Conservation (phyloP, 1,140 invertebrate genomes). For the Meteorus sp. region DNA sequence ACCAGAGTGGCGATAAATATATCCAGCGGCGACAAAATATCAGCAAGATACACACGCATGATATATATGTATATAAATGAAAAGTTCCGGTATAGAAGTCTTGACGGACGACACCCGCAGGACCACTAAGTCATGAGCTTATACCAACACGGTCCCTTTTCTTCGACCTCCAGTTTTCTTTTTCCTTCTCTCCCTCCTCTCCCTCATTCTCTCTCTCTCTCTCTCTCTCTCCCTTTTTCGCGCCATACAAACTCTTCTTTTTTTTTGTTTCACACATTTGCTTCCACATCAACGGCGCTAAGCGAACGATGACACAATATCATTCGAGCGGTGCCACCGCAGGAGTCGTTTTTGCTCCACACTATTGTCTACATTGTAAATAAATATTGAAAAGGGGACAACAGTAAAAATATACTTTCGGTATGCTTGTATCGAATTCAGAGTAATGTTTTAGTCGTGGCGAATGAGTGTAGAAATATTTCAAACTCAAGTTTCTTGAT, state of each 20-base stretch:
- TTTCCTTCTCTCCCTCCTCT: not conserved
- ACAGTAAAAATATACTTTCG: too few species aligned
- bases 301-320: conserved; percentile 50
- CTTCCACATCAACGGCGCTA: not conserved
- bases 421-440: too few species aligned
- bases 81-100: conserved; percentile 35
- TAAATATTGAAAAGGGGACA: not conserved
- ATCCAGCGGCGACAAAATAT: conserved; percentile 45
- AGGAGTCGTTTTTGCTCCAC: conserved; percentile 41
- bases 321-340: conserved; percentile 24
- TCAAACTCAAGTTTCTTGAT: too few species aligned
- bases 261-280: not conserved
- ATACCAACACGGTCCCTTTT: conserved; percentile 42
- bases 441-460: too few species aligned
- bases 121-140: conserved; percentile 53
- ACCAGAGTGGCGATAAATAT: conserved; percentile 44
- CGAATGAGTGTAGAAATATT: too few species aligned
- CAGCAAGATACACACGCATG: conserved; percentile 38
- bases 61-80: too few species aligned
- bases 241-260: conserved; percentile 21
- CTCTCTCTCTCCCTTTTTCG: not conserved
- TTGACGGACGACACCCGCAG: conserved; percentile 53
- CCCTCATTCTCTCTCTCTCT: not conserved
- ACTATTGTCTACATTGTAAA: conserved; percentile 35
- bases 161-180: too few species aligned